Percentiles rank a stretch among this genome's conserved stretches.
These are phyloP conservation scores for Myopa tessellatipennis DNA, from an alignment of 2,888 invertebrate species.

Conservation along the genomic window DNA sequence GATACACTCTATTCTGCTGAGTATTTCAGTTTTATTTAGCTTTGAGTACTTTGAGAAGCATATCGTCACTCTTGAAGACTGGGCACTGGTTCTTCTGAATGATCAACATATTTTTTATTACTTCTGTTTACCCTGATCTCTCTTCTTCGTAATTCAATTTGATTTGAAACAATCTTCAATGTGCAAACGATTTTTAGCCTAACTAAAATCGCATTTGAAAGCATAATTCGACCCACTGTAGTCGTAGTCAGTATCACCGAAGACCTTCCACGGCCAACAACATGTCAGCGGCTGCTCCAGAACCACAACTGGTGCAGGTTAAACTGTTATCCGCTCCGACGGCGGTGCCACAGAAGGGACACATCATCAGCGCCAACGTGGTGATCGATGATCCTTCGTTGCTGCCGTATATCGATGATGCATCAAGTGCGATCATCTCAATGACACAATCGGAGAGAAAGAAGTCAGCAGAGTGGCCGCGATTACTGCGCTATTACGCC, in stretches of 20 bases:
- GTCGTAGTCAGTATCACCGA: background rate
- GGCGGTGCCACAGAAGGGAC: constrained; percentile 55
- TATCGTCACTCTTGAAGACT: no score
- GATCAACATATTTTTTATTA: background rate
- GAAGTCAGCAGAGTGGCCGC: constrained; percentile 20
- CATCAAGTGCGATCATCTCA: constrained; percentile 41
- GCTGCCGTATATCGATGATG: constrained; percentile 60
- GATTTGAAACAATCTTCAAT: no score
- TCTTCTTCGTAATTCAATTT: no score
- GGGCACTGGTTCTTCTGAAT: no score
- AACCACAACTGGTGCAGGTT: constrained; percentile 54
- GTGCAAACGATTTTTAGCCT: no score
- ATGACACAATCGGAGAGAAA: background rate
- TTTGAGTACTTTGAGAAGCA: no score
- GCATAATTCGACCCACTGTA: no score
- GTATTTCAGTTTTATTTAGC: background rate
- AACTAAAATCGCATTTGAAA: no score
- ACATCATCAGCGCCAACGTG: constrained; percentile 60
- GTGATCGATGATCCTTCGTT: constrained; percentile 52
- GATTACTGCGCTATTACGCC: constrained; percentile 54
- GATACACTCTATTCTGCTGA: background rate
- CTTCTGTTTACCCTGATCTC: background rate
- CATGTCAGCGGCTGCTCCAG: constrained; percentile 25
- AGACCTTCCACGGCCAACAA: background rate
- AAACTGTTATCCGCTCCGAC: constrained; percentile 57